Evolutionary conservation across 2,113 vertebrate species (phyloP), one percentile per base, ranked within the genome.

Genomic region (Speoplatyrhinus poulsoni): DNA sequence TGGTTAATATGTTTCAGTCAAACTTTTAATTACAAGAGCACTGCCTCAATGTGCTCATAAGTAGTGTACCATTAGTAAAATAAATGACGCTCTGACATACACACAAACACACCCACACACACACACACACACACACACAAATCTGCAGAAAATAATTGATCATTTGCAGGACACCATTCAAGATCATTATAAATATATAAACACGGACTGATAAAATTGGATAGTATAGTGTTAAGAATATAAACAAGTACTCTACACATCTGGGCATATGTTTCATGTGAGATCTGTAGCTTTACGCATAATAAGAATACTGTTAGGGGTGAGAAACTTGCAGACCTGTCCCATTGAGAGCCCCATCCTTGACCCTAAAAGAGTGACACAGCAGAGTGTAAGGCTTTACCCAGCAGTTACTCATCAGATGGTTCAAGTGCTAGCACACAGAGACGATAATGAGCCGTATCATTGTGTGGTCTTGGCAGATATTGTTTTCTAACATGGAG

Each of bases 341-440:
- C 81, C 80, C 41, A 67, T 72, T 10, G 36, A 15, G 3, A 81
- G 76, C 75, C 70, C 71, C 75, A 80, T 83, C 67, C 79, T 63
- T 69, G 33, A 80, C 82, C 67, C 0, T 87, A 80, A 86, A 87
- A 90, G 88, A 15, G 85, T 77, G 77, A 85, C 77, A 87, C 84
- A 81, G 65, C 87, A 86, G 60, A 50, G 68, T 67, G 74, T 78
- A 62, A 60, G 67, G 67, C 74, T 69, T 79, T 65, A 52, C 70
- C 67, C 62, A 36, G 8, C n/a, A 33, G 76, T 65, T 73, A 74
- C 76, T 81, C 11, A 32, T 58, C 72, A 56, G 19, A 7, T 17
- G 17, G 17, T 54, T 8, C 53, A 16, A 16, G 16, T n/a, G 19
- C n/a, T 17, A 56, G 19, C 16, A 12, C 54, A 9, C 54, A 9